Conservation (phyloP, 1,140 invertebrate genomes). For the Streblospio benedicti region DNA sequence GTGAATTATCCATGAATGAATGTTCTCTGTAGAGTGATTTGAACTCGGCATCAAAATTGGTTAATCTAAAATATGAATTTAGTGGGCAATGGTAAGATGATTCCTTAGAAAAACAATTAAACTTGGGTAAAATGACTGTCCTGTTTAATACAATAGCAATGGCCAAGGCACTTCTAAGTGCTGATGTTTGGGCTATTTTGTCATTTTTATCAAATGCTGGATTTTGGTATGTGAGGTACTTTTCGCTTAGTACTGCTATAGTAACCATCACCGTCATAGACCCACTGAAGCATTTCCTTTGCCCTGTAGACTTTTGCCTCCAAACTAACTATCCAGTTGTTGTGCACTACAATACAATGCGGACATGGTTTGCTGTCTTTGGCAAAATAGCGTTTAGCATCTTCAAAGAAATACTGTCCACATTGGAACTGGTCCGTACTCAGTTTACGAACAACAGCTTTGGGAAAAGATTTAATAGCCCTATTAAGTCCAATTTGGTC, state of each 20-base stretch:
- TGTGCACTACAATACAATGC: slow-evolving; percentile 13
- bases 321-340: slow-evolving; percentile 19
- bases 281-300: slow-evolving; percentile 12
- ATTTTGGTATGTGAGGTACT: slow-evolving; percentile 15
- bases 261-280: slow-evolving; percentile 14
- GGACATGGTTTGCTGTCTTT: neutral
- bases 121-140: slow-evolving; percentile 13
- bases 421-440: neutral
- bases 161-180: slow-evolving; percentile 12
- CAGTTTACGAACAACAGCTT: too few species aligned
- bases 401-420: slow-evolving; percentile 12
- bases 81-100: slow-evolving; percentile 6
- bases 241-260: slow-evolving; percentile 3
- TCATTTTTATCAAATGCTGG: too few species aligned
- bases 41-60: slow-evolving; percentile 13
- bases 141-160: slow-evolving; percentile 11
- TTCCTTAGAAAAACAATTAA: slow-evolving; percentile 12
- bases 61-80: slow-evolving; percentile 11
- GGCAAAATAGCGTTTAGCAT: slow-evolving; percentile 4
- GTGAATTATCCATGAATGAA: slow-evolving; percentile 12
- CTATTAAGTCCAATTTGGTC: neutral
- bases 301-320: slow-evolving; percentile 18
- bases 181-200: neutral
- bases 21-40: slow-evolving; percentile 10
- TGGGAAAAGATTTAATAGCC: neutral